Percentiles rank a stretch among this genome's conserved stretches.
phyloP scores from a whole-genome alignment of 2,113 vertebrate species.

The Melanotaenia duboulayi region DNA sequence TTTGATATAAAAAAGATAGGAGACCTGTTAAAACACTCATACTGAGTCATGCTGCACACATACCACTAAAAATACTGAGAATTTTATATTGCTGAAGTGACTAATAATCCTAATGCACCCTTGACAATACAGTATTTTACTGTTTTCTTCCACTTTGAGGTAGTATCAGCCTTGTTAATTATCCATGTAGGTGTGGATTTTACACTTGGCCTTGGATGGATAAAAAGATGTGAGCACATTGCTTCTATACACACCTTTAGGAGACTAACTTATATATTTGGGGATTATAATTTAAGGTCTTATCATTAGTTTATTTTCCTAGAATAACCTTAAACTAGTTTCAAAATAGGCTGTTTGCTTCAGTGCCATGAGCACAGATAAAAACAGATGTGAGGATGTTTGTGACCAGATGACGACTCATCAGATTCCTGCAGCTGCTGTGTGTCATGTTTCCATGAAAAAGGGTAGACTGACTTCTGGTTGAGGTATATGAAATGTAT shows the following conservation, averaged over 20 bases:
- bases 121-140: neutral
- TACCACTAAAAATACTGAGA: conserved; percentile 1
- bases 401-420: conserved; percentile 70
- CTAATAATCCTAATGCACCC: conserved; percentile 2
- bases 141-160: conserved; percentile 12
- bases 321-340: conserved; percentile 22
- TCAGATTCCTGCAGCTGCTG: conserved; percentile 79
- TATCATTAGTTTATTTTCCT: conserved; percentile 1
- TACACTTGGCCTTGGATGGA: neutral
- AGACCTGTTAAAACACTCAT: neutral
- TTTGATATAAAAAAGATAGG: no score
- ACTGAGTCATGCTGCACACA: neutral
- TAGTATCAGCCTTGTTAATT: conserved; percentile 7
- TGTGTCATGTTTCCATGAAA: conserved; percentile 59
- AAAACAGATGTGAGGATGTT: conserved; percentile 75
- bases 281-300: neutral
- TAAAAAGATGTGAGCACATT: neutral
- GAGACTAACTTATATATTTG: neutral
- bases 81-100: neutral
- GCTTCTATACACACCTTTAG: conserved; percentile 2
- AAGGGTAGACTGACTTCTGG: conserved; percentile 50
- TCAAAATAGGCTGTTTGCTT: conserved; percentile 29
- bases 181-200: conserved; percentile 13
- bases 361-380: conserved; percentile 59
- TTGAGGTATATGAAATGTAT: conserved; percentile 33